Evolutionary conservation across 2,888 invertebrate genomes (phyloP), one percentile per base, ranked within the genome.

Genomic region (Apodemia duryi): DNA sequence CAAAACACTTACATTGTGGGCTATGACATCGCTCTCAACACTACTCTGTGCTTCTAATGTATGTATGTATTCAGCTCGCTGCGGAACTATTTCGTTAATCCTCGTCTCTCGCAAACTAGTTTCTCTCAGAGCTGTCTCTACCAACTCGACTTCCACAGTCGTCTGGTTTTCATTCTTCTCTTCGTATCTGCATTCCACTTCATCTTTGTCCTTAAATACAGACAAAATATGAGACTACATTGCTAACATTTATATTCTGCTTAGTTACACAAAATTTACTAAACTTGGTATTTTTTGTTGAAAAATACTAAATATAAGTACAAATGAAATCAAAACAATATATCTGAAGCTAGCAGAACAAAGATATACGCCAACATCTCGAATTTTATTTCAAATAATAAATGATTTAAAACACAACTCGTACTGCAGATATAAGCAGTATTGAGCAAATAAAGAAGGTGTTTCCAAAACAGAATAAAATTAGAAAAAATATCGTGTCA

Each of bases 1-100:
- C 41, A 41, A 41, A 29, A 61, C 46, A 69, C 93, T 93, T 88
- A 95, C 95, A 86, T 95, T 95, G 89, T 95, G 94, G 72, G 94
- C 95, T 77, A 93, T 93, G 76, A 93, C 94, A 79, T 93, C 93
- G 72, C 94, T 93, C 73, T 95, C 94, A 49, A 91, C 83, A 73
- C 92, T 92, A 78, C 92, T 92, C 79, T 92, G 92, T 49, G 90
- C 88, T 72, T 93, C 92, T 65, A 93, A 76, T 1, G 88, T 86
- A 76, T 86, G 91, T 10, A 88, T 86, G 73, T 88, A 91, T 66
- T 86, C 86, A 0, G 82, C 93, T 81, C 84, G 79, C 68, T 84
- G 79, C n/a, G 93, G 94, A 57, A 85, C 79, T 71, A 92, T 84
- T 66, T 86, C 86, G 81, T 95, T 95, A 70, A 95, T 94, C 86